Conservation (phyloP, 2,113 vertebrate genomes). For the Nesospiza acunhae region DNA sequence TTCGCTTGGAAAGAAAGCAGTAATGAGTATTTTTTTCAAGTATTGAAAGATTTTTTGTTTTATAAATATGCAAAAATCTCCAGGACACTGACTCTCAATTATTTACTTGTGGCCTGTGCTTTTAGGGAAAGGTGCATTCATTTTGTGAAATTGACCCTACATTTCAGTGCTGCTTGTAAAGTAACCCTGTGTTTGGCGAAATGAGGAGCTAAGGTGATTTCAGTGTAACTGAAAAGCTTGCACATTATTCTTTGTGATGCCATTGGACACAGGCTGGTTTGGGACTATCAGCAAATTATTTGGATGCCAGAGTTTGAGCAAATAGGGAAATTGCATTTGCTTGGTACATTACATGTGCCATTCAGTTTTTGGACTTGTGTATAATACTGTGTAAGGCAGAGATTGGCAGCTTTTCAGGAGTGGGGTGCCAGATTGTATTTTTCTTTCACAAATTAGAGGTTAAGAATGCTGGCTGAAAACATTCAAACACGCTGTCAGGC, state of each 20-base stretch:
- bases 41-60: neutral
- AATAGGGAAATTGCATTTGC: neutral
- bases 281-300: neutral
- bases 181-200: neutral
- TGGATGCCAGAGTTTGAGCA: neutral
- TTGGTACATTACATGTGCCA: neutral
- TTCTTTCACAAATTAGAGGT: constrained; percentile 40
- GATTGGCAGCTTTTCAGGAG: constrained; percentile 30
- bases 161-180: neutral
- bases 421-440: constrained; percentile 29
- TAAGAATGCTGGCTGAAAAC: constrained; percentile 3
- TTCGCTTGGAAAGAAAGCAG: neutral
- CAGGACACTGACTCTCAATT: neutral
- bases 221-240: neutral
- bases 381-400: constrained; percentile 22
- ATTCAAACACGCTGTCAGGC: neutral
- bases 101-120: neutral
- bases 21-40: neutral
- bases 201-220: neutral
- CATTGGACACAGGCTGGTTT: neutral
- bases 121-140: neutral
- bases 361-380: constrained; percentile 25
- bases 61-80: neutral
- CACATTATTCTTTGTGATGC: neutral
- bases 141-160: neutral